These are phyloP conservation scores for Siphamia tubifer DNA, from an alignment of 2,113 vertebrate species.

Conservation along the genomic window DNA sequence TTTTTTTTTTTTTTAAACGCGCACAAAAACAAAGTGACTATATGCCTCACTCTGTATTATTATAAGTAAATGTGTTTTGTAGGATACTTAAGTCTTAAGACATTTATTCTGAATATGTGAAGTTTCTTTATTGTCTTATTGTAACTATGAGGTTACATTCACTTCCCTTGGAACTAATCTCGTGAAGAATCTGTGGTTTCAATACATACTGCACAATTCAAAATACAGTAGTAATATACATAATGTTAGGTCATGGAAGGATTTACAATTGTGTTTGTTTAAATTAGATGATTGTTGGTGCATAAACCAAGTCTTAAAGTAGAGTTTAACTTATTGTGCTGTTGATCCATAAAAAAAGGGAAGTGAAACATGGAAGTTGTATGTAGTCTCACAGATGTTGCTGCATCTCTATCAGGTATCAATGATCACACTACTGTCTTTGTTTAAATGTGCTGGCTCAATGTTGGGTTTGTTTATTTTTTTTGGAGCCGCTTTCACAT, in stretches of 20 bases:
- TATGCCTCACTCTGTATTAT: no score
- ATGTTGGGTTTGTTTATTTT: no score
- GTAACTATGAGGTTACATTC: background rate
- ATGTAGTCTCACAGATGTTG: background rate
- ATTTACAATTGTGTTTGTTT: background rate
- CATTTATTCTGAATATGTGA: no score
- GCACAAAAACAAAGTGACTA: background rate
- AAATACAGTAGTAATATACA: background rate
- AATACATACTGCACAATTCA: background rate
- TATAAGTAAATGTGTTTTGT: no score
- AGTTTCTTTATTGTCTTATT: background rate
- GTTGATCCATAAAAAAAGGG: background rate
- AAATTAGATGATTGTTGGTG: background rate
- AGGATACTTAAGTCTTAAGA: background rate
- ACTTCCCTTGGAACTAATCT: background rate
- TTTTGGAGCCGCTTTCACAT: background rate
- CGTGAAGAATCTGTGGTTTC: background rate
- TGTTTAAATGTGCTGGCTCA: slow-evolving; percentile 20
- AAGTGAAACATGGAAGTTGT: slow-evolving; percentile 12
- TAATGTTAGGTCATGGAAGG: background rate
- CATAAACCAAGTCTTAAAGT: background rate
- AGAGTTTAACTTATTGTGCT: background rate
- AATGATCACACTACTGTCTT: slow-evolving; percentile 30
- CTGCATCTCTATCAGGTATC: background rate
- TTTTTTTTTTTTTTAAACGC: background rate